Evolutionary conservation across 2,888 invertebrate species (phyloP).

Genomic region (Girardia tigrina): DNA sequence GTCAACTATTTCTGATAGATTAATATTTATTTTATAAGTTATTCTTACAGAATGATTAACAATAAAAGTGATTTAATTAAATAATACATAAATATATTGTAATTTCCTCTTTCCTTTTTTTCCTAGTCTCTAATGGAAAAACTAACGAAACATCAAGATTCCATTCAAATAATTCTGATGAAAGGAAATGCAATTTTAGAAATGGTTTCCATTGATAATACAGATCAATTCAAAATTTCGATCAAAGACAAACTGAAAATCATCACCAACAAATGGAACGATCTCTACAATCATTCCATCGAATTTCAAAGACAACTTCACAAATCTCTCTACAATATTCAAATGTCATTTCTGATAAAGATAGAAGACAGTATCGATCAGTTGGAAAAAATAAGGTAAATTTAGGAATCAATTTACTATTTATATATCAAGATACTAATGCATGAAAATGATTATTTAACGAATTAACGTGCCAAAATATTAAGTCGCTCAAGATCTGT

Average conservation of each 20-base stretch:
- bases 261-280: neutral
- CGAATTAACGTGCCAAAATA: too few relatives aligned
- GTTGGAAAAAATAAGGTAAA: slow-evolving; percentile 9
- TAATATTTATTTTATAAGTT: too few relatives aligned
- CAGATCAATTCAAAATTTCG: neutral
- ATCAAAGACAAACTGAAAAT: neutral
- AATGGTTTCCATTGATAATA: neutral
- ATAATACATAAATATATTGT: too few relatives aligned
- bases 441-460: too few relatives aligned
- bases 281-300: neutral
- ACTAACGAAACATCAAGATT: slow-evolving; percentile 20
- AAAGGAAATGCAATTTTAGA: neutral
- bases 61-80: too few relatives aligned
- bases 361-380: slow-evolving; percentile 4
- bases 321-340: neutral
- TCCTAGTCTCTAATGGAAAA: slow-evolving; percentile 16
- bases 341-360: slow-evolving; percentile 16
- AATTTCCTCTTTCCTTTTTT: too few relatives aligned
- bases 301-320: slow-evolving; percentile 17
- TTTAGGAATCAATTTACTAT: too few relatives aligned
- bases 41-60: too few relatives aligned
- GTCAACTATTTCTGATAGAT: too few relatives aligned
- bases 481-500: too few relatives aligned
- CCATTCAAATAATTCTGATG: neutral
- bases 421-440: too few relatives aligned